Evolutionary conservation across 2,888 invertebrate species (phyloP), one percentile per base, ranked within the genome.

Genomic region (Drosophila limbata): DNA sequence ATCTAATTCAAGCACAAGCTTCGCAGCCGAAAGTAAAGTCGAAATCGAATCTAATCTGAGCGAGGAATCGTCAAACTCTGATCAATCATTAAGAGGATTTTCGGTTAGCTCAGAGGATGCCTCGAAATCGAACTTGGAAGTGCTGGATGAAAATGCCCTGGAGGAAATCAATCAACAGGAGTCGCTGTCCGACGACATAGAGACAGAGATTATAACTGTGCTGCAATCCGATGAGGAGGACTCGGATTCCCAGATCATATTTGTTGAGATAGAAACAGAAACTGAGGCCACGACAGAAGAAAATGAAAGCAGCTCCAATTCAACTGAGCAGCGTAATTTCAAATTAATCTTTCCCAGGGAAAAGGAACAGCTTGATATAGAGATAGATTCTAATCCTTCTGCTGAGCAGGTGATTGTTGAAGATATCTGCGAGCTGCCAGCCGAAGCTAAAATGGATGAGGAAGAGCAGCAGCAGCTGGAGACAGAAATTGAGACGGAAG

Each of bases 171-270:
- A 25, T 57, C 45, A 25, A 21, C 37, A 15, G 21, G 37, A 52
- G 25, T 39, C 39, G 3, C 15, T 39, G 11, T 47, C 57, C 37
- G 45, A 28, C n/a, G 45, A 57, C 11, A 9, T 50, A 21, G 67
- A 68, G 33, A 53, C 69, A 17, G 73, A 73, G 3, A 51, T 69
- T n/a, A 73, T 73, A n/a, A 64, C 62, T 13, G 62, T 74, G 40
- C 33, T 67, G 33, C 56, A 60, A 37, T 59, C 68, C 5, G 57
- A 60, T 13, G 70, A 66, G 11, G 72, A 66, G 4, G 77, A 77
- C 11, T 77, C 73, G 1, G 62, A 70, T 59, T 77, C 77, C 0
- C 73, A 73, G 28, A 77, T 77, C 13, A 77, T 77, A 28, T 73
- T 77, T 37, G 47, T 77, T 9, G 70, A 77, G 17, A 73, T 77